Conservation (phyloP, 2,888 invertebrate genomes). For the Hipparchia semele region DNA sequence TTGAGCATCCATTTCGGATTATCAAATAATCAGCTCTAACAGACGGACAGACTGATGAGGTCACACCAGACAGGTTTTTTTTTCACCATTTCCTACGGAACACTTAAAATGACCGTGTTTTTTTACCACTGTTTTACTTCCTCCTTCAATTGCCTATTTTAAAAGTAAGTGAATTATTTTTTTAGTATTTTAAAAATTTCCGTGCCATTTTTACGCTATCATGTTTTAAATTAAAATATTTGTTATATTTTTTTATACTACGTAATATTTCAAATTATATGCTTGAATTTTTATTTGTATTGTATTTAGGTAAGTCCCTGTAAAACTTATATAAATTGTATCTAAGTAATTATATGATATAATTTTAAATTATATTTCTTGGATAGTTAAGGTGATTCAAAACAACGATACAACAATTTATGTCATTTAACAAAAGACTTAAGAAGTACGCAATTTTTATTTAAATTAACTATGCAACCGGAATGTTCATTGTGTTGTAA, state of each 20-base stretch:
- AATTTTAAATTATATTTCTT: background rate
- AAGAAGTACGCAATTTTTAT: background rate
- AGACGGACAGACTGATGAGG: no score
- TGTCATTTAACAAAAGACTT: conserved; percentile 3
- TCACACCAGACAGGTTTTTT: no score
- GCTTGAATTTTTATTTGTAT: background rate
- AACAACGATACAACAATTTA: background rate
- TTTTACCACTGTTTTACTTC: no score
- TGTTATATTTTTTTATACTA: background rate
- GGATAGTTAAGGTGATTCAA: background rate
- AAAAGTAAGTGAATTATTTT: background rate
- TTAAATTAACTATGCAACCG: background rate
- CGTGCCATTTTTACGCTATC: background rate
- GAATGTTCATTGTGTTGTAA: background rate
- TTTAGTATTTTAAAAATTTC: background rate
- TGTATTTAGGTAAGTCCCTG: background rate
- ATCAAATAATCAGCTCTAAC: no score
- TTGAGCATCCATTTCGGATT: no score
- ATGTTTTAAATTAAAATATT: background rate
- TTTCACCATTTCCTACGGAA: no score
- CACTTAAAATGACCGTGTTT: no score
- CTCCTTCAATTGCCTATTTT: no score
- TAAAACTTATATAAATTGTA: background rate
- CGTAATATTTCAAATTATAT: background rate
- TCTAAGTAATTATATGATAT: background rate